A percentile compares a stretch with the other conserved stretches of the same genome.
These are phyloP conservation scores for Choloepus hoffmanni DNA, from an alignment of 2,113 vertebrate species.

Conservation along the genomic window DNA sequence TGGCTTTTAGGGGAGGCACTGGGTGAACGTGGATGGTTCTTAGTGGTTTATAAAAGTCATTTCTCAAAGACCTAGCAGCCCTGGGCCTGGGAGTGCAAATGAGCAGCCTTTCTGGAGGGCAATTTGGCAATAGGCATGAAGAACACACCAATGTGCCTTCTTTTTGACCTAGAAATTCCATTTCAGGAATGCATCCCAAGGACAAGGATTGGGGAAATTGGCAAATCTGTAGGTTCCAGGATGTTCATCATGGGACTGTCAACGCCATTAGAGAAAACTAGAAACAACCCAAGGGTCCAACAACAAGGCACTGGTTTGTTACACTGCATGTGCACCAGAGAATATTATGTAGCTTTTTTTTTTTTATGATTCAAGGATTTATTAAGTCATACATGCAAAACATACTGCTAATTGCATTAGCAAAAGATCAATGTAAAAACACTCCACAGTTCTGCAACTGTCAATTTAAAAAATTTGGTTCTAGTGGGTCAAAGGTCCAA, in stretches of 20 bases:
- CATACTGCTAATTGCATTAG: too few relatives aligned
- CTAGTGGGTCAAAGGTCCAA: too few relatives aligned
- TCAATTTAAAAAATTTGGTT: too few relatives aligned
- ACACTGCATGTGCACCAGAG: fast-evolving
- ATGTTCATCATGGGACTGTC: too few relatives aligned
- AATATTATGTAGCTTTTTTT: not conserved
- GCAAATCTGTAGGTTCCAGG: not conserved
- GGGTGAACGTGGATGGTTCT: not conserved
- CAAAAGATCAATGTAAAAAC: too few relatives aligned
- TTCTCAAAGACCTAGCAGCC: not conserved
- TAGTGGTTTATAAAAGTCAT: fast-evolving
- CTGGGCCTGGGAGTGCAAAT: fast-evolving
- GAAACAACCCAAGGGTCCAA: not conserved
- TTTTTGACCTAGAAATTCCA: not conserved
- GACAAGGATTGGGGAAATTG: not conserved
- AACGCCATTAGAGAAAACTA: too few relatives aligned
- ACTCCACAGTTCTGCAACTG: too few relatives aligned
- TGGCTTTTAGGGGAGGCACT: not conserved
- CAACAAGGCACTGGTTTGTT: not conserved
- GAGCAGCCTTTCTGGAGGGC: not conserved
- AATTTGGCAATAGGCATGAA: too few relatives aligned
- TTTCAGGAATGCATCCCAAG: not conserved
- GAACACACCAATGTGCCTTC: not conserved
- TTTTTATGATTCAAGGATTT: too few relatives aligned
- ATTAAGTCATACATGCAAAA: too few relatives aligned